Conservation (phyloP, 2,888 invertebrate genomes). For the Apotomis turbidana region DNA sequence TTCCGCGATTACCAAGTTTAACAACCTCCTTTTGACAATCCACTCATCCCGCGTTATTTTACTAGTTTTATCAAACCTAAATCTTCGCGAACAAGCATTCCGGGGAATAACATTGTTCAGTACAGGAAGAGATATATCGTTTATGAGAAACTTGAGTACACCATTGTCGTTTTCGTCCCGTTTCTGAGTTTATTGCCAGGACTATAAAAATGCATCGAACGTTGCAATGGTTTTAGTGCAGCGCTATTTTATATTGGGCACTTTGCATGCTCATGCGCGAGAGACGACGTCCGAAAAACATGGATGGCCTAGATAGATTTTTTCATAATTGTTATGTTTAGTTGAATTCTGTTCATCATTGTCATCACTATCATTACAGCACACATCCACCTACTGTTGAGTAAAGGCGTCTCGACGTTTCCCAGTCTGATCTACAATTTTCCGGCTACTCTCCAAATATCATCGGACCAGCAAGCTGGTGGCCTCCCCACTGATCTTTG, state of each 20-base stretch:
- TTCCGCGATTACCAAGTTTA: conserved; percentile 22
- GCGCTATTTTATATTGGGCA: conserved; percentile 36
- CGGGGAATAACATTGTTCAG: conserved; percentile 67
- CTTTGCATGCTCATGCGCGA: conserved; percentile 28
- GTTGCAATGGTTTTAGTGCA: conserved; percentile 60
- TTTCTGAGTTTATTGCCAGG: conserved; percentile 66
- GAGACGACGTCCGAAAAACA: neutral
- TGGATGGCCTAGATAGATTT: neutral
- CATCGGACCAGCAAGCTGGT: too few relatives aligned
- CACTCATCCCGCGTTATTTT: conserved; percentile 13
- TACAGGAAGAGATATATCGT: conserved; percentile 72
- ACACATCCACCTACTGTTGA: too few relatives aligned
- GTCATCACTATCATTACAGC: too few relatives aligned
- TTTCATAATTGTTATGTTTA: too few relatives aligned
- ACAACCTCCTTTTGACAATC: conserved; percentile 16
- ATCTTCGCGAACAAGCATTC: conserved; percentile 24
- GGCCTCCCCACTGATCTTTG: too few relatives aligned
- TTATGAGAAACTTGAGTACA: conserved; percentile 75
- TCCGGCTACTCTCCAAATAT: too few relatives aligned
- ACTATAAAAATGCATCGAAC: conserved; percentile 80
- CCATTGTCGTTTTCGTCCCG: conserved; percentile 69
- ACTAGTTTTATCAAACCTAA: conserved; percentile 36
- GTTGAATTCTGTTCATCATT: too few relatives aligned
- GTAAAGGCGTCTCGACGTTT: too few relatives aligned
- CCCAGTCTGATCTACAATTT: too few relatives aligned